Base-by-base conservation (phyloP, 2,113 vertebrate species). In the Eptesicus fuscus region DNA sequence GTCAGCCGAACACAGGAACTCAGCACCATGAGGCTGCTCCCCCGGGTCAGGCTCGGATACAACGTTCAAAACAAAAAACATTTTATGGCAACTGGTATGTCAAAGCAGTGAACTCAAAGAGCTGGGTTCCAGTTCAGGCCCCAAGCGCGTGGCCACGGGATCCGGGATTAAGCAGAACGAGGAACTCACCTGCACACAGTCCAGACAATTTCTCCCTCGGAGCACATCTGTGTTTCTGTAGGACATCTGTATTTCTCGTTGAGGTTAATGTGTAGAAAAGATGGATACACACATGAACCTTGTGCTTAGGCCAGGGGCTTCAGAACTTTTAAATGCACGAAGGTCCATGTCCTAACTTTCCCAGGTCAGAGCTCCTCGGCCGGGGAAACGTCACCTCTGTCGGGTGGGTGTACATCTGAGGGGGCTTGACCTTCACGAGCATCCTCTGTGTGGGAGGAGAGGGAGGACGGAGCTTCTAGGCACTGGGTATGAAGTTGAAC, bases 231-330 rank as follows among this genome's bases (percentile, higher is more conserved):
- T 44, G 32, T 63, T 82, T 82, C 37, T 20, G 79, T 30, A 20
- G 40, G 9, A 84, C 61, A 12, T 88, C 65, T 79, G 35, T 42
- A 69, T 22, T 95, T 94, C 35, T 65, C 32, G 11, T 44, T 0
- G 77, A 93, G 7, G 40, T 90, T 79, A 76, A 71, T 73, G 82
- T 91, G 95, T 87, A 51, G 70, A 88, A 88, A 30, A 69, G 28
- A 9, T 35, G 44, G 30, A 5, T 84, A 14, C n/a, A 61, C 30
- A 23, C 88, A 11, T 7, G 6, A 35, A 73, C 4, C 37, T 63
- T 73, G 88, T 47, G 18, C 49, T 92, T 88, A 88, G 37, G 20
- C 63, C 18, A 17, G 13, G 10, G n/a, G 30, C 56, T 95, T 70
- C 13, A 53, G 92, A 78, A 84, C 86, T 90, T 65, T 9, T 93